Percentiles rank a stretch among this genome's conserved stretches.
Conservation (phyloP, 2,797 vertebrate species). For the Sebastiscus tertius region DNA sequence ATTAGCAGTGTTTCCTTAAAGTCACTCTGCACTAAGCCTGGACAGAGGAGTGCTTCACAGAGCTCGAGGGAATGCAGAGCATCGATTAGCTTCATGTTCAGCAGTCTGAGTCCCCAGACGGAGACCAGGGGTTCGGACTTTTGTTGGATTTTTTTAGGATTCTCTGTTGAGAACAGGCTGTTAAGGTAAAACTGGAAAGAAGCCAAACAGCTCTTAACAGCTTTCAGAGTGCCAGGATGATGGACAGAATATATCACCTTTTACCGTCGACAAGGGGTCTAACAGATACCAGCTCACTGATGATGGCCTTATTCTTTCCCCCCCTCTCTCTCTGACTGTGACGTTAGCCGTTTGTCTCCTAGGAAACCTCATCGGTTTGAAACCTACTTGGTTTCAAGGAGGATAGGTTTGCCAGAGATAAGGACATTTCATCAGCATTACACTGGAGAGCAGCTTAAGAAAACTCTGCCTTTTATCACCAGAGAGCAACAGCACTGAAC, state of each 20-base stretch:
- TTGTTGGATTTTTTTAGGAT: background rate
- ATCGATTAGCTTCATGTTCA: background rate
- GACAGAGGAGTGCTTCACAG: background rate
- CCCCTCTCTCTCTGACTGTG: background rate
- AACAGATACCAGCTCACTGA: background rate
- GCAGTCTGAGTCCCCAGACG: background rate
- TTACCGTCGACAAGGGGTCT: background rate
- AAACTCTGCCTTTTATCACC: conserved; percentile 12
- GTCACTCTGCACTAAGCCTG: background rate
- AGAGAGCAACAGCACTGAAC: background rate
- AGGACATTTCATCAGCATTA: conserved; percentile 38
- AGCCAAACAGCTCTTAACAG: background rate
- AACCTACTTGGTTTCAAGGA: conserved; percentile 25
- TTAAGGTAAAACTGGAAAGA: background rate
- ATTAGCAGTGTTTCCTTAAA: background rate
- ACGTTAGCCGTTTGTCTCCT: conserved; percentile 26
- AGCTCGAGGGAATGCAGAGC: background rate
- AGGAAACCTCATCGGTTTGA: conserved; percentile 37
- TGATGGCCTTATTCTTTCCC: too few relatives aligned
- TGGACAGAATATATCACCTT: background rate
- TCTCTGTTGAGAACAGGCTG: background rate
- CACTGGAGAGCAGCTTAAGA: conserved; percentile 4
- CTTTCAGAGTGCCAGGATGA: background rate
- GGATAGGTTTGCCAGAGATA: conserved; percentile 16
- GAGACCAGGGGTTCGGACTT: background rate